Conservation (phyloP, 2,888 invertebrate genomes). For the Thecophora atra region DNA sequence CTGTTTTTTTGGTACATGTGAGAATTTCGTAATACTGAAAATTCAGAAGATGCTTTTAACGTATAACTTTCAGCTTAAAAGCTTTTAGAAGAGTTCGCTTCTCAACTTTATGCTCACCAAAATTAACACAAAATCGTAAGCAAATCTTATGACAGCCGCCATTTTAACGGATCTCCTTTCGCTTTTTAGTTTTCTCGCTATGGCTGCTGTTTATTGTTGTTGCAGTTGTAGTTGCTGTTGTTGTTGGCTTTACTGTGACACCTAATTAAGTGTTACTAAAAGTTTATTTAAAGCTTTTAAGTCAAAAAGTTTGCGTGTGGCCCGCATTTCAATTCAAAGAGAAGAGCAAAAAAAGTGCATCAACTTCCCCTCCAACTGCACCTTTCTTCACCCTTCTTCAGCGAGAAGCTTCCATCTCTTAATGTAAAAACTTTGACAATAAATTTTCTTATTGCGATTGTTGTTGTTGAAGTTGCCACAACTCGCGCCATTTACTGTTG, state of each 20-base stretch:
- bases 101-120: no score
- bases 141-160: neutral
- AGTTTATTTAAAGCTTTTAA: conserved; percentile 5
- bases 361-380: neutral
- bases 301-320: neutral
- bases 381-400: neutral
- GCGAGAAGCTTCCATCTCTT: neutral
- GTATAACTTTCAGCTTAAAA: no score
- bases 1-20: no score
- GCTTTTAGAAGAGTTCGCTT: no score
- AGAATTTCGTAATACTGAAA: no score
- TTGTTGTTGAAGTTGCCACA: conserved; percentile 10
- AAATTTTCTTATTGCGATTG: conserved; percentile 9
- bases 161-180: neutral
- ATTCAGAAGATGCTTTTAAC: no score
- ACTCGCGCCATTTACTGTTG: neutral
- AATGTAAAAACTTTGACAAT: conserved; percentile 18
- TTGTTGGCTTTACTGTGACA: neutral
- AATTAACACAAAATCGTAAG: neutral
- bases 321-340: no score
- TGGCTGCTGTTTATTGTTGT: no score
- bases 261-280: conserved; percentile 2
- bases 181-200: no score
- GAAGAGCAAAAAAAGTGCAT: no score
- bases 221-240: no score